Evolutionary conservation across 2,888 invertebrate species (phyloP), one percentile per base, ranked within the genome.

Genomic region (Tortricodes alternella): DNA sequence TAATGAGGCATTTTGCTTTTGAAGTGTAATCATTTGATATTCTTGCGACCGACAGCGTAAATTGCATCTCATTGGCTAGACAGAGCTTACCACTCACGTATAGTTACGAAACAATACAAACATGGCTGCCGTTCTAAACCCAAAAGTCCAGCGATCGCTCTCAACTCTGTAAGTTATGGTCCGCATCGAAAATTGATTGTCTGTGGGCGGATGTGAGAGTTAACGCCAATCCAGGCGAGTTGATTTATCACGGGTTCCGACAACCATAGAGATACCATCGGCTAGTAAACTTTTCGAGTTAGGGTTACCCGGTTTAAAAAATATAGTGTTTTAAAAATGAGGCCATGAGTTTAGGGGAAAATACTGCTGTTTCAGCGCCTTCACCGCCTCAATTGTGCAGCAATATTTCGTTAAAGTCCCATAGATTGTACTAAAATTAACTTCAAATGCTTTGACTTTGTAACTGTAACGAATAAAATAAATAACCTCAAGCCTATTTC

Each of bases 161-260:
- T 64, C 68, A 74, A 78, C 68, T 71, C 75, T 72, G 71, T 76
- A 74, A 78, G 64, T 74, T 74, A 78, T 70, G 69, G 70, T 62
- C 66, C 49, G 66, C 58, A 38, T 46, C 61, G 64, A 62, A 71
- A 69, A 74, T 80, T 78, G 76, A 79, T 78, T 67, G 73, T 71
- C 67, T 67, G 68, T 61, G 72, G 74, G 70, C 74, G 75, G 78
- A 75, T 65, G 76, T 59, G 61, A 56, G 65, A 64, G 71, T 69
- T 73, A 67, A 64, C 72, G 69, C 67, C 74, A 68, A 73, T 71
- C 71, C 67, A 59, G 61, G 48, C 52, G 62, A 62, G 63, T 66
- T 75, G 76, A 78, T 75, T 70, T 74, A 76, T 63, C 16, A 18
- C 19, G 32, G 16, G 23, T 46, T 39, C 16, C n/a, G 19, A 18